These are phyloP conservation scores for Suncus etruscus DNA, from an alignment of 2,113 vertebrate species.

Conservation along the genomic window DNA sequence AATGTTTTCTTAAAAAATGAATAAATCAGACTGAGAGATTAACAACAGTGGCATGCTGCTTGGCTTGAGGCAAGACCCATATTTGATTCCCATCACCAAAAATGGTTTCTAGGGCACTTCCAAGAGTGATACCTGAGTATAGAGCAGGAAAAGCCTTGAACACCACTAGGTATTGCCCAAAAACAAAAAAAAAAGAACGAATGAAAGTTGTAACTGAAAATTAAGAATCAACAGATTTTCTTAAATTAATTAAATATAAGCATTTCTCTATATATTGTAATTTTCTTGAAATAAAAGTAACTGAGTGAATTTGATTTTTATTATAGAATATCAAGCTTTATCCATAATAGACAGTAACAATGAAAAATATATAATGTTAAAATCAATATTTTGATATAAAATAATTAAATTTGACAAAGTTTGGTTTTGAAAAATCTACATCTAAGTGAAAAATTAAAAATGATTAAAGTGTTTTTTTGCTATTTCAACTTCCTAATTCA, in stretches of 20 bases:
- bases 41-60: too few species aligned
- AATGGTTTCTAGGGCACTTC: too few species aligned
- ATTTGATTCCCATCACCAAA: too few species aligned
- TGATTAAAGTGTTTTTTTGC: conserved; percentile 33
- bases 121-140: too few species aligned
- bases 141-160: too few species aligned
- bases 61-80: too few species aligned
- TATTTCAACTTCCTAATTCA: conserved; percentile 36
- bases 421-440: conserved; percentile 20
- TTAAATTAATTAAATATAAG: not conserved
- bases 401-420: not conserved
- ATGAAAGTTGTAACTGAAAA: not conserved
- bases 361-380: not conserved
- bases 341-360: conserved; percentile 6
- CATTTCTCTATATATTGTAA: too few species aligned
- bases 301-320: not conserved
- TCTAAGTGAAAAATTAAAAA: conserved; percentile 47
- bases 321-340: conserved; percentile 28
- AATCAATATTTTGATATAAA: conserved; percentile 8
- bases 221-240: not conserved
- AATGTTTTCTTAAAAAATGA: not conserved
- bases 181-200: not conserved
- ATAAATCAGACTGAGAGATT: not conserved
- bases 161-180: not conserved
- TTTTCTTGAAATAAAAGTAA: not conserved